Base-by-base conservation (phyloP, 2,888 invertebrate species). In the Argyresthia goedartella region DNA sequence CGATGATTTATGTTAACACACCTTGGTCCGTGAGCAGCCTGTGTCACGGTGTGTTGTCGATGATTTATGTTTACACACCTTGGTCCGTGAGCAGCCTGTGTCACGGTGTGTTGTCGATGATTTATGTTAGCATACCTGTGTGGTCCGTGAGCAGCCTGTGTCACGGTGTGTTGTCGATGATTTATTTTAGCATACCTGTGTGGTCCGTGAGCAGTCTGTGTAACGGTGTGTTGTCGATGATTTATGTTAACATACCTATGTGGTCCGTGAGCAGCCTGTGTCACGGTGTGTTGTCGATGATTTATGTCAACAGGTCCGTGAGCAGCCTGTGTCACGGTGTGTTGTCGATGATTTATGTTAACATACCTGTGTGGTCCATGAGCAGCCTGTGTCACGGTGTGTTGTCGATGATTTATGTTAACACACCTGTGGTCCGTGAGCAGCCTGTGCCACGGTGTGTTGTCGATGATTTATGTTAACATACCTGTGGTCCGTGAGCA, bases 21-120 rank as follows among this genome's bases (percentile, higher is more conserved):
- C n/a, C n/a, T n/a, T n/a, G n/a, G n/a, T n/a, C n/a, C n/a, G n/a
- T n/a, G n/a, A n/a, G 55, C 91, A 91, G 9, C 94, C 93, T 59
- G 95, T 93, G 70, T 96, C 96, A 8, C 93, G 88, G 0, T 95
- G 95, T 56, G 90, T 91, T 57, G 91, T 91, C 63, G 93, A 92
- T 4, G 95, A 93, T 49, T 90, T 89, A n/a, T n/a, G n/a, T n/a
- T n/a, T n/a, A n/a, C n/a, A n/a, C n/a, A n/a, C n/a, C n/a, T n/a
- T n/a, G n/a, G n/a, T n/a, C n/a, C n/a, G n/a, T n/a, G n/a, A n/a
- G 55, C 91, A 91, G 9, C 94, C 93, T 59, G 95, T 93, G 70
- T 96, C 96, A 8, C 93, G 88, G 0, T 95, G 95, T 56, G 90
- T 91, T 57, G 91, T 91, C 63, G 93, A 92, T 4, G 95, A 93